Base-by-base conservation (phyloP, 2,888 invertebrate genomes). In the Homarus gammarus region DNA sequence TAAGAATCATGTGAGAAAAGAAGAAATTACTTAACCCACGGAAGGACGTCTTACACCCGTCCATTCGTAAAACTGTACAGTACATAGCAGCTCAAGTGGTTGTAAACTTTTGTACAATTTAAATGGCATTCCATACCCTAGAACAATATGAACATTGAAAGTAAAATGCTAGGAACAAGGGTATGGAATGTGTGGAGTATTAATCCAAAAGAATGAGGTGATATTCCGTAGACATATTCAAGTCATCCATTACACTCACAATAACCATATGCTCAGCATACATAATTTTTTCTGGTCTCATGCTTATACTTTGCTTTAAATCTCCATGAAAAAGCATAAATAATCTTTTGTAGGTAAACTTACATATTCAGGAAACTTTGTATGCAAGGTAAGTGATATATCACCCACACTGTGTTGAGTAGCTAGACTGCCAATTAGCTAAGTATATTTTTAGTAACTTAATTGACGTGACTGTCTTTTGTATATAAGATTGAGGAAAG, bases 141-240 rank as follows among this genome's bases (percentile, higher is more conserved):
- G 73, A 44, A 12, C 40, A 73, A 31, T 40, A 33, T 38, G 10
- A 73, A 73, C 22, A 73, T 10, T 33, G 36, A 27, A 73, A 38
- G 40, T 73, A 27, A n/a, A 44, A 38, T 72, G 72, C 36, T 33
- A 0, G 73, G 27, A 73, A 73, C 38, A 44, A 73, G 73, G 73
- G 73, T 40, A 73, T 73, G 73, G 73, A 73, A 73, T 73, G 73
- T 73, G 31, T 5, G n/a, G n/a, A 40, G 15, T 73, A 73, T 73
- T n/a, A 36, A 40, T n/a, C 64, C 0, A 64, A 64, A 64, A 2
- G 27, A 64, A 10, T 22, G 27, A 5, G 27, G 64, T 64, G 22
- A 64, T 22, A 64, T 22, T 64, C 27, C 10, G 64, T 27, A 64
- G 64, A 64, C n/a, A 64, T 3, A 22, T n/a, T 64, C 64, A 64